phyloP scores from a whole-genome alignment of 2,888 invertebrate species.

The Lysandra coridon region DNA sequence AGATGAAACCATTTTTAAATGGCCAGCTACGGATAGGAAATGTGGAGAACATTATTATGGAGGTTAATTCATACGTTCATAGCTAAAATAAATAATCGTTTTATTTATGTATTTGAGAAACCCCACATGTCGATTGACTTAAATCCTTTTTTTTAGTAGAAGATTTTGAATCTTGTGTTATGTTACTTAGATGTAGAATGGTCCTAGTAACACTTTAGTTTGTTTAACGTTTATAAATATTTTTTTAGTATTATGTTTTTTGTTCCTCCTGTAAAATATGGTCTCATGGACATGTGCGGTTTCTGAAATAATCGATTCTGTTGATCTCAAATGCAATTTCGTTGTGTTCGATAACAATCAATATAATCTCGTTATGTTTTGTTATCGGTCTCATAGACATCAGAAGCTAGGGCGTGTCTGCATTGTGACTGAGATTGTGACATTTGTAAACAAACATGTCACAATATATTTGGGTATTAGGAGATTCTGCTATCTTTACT shows the following conservation, averaged over 20 bases:
- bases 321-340: background rate
- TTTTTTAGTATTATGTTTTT: background rate
- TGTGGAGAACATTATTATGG: too few relatives aligned
- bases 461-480: slow-evolving; percentile 18
- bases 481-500: slow-evolving; percentile 18
- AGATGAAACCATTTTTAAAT: slow-evolving; percentile 6
- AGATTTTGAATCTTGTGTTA: background rate
- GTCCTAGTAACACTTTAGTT: background rate
- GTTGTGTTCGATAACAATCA: background rate
- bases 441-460: slow-evolving; percentile 1
- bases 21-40: too few relatives aligned
- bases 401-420: background rate
- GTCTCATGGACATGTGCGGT: background rate
- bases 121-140: too few relatives aligned
- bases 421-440: background rate
- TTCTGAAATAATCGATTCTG: slow-evolving; percentile 1
- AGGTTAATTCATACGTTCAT: too few relatives aligned
- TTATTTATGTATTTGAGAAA: too few relatives aligned
- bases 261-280: background rate
- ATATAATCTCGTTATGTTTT: background rate
- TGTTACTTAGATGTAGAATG: background rate
- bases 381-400: background rate
- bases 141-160: background rate
- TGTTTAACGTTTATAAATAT: background rate
- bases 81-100: too few relatives aligned